Base-by-base conservation (phyloP, 2,888 invertebrate genomes). In the Tromatobia lineatoria region DNA sequence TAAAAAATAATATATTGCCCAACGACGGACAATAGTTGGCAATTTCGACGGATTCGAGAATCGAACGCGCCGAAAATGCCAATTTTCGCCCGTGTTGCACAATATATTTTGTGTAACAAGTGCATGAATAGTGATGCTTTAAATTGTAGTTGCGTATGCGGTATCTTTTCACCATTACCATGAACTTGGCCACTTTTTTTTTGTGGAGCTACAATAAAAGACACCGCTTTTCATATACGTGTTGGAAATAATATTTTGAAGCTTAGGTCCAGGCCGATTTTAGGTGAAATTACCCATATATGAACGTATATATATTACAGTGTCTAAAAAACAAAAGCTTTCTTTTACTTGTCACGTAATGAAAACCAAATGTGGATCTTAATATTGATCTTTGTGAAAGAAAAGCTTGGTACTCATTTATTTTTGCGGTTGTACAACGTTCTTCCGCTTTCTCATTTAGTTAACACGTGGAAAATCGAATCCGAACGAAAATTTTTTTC, bases 201-300 rank as follows among this genome's bases (percentile, higher is more conserved):
- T 15, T 11, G 3, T 3, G 6, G 0, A 47, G 15, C 15, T 47
- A 11, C 47, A 3, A 47, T n/a, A 6, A 47, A 47, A 47, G 3
- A 0, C 13, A 15, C n/a, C 13, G 8, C 10, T 47, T 47, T 47
- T 47, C 3, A 1, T 15, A 15, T 15, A 47, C 47, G 47, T 47
- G 47, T 47, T 52, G 20, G 0, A 20, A 52, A 20, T 6, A 52
- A 54, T 18, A 50, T 18, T 18, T 8, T n/a, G 18, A 18, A 8
- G n/a, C 50, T 50, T 50, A 18, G n/a, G 18, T n/a, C 8, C 18
- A 18, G 8, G 50, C n/a, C 34, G 61, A 61, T 34, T 61, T 61
- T 10, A 18, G 34, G 61, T 61, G 61, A 34, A 61, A 61, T 61
- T 34, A 34, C 10, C 61, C 38, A 25, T 59, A 29, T 59, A 57